Evolutionary conservation across 2,113 vertebrate species (phyloP), one percentile per base, ranked within the genome.

Genomic region (Pantherophis guttatus): DNA sequence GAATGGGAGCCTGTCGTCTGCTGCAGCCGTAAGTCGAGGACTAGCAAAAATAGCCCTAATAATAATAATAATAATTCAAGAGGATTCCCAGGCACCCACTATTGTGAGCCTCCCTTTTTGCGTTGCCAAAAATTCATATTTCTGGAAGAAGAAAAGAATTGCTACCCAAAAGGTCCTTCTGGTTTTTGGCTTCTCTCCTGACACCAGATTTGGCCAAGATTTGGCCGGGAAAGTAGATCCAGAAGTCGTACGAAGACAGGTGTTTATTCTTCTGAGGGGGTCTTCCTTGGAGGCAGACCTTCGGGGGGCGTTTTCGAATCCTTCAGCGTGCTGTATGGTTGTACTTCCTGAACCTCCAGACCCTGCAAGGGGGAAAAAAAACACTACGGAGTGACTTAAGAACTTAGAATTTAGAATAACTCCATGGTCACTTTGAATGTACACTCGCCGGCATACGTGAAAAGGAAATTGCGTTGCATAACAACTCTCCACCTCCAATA

Each of bases 321-420:
- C 1, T 44, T 9, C 0, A 93, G 75, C 4, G 88, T 26, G 5
- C 7, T 29, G 5, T 93, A 93, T 0, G 21, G 24, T 17, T 86
- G 8, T 0, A 8, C 0, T 0, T 86, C 48, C 0, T 0, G 29
- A 19, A 0, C 6, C 0, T 2, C 1, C 7, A 93, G 88, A 1
- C 29, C 92, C 92, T 93, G 39, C 7, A 53, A 12, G 50, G 1
- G 39, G 21, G 8, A 2, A 2, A 62, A 86, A 29, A 62, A 86
- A 29, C 4, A 8, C 3, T 0, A 0, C 0, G 58, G 58, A 21
- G 19, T 17, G 13, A 0, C 58, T 59, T 8, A 3, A 24, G 58
- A 59, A 24, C 21, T 8, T 24, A 24, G 58, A 59, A 24, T 7
- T 24, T 24, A 9, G 58, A 59, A 24, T 3, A 23, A 59, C 54